A percentile compares a stretch with the other conserved stretches of the same genome.
Conservation (phyloP, 2,888 invertebrate species). For the Nomada fucata region DNA sequence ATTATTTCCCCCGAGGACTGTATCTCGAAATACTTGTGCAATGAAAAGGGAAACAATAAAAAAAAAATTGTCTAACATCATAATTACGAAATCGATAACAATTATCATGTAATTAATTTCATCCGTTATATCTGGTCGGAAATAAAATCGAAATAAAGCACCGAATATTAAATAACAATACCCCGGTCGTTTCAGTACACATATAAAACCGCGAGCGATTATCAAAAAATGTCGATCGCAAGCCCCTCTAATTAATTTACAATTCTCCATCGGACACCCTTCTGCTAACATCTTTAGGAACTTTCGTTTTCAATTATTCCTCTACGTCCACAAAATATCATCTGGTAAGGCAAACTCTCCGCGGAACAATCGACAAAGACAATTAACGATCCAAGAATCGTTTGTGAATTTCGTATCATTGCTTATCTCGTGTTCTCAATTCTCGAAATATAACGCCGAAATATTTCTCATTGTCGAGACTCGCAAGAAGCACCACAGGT, state of each 20-base stretch:
- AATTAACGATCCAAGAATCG: not conserved
- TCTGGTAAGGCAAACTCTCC: constrained; percentile 35
- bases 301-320: constrained; percentile 54
- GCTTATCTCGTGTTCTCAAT: not conserved
- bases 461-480: not conserved
- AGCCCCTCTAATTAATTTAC: constrained; percentile 1
- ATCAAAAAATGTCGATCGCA: constrained; percentile 1
- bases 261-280: not conserved
- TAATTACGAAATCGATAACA: too few species aligned
- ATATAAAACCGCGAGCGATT: not conserved
- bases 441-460: too few species aligned
- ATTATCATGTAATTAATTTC: too few species aligned
- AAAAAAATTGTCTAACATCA: not conserved
- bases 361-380: not conserved
- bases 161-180: not conserved
- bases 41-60: not conserved
- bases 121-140: not conserved
- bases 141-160: not conserved
- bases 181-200: not conserved
- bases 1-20: too few species aligned
- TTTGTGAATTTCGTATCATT: too few species aligned
- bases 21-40: too few species aligned
- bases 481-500: not conserved
- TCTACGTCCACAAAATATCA: constrained; percentile 19
- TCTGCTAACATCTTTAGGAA: constrained; percentile 57